Evolutionary conservation across 2,113 vertebrate genomes (phyloP), one percentile per base, ranked within the genome.

Genomic region (Cyphomyrus discorhynchus): DNA sequence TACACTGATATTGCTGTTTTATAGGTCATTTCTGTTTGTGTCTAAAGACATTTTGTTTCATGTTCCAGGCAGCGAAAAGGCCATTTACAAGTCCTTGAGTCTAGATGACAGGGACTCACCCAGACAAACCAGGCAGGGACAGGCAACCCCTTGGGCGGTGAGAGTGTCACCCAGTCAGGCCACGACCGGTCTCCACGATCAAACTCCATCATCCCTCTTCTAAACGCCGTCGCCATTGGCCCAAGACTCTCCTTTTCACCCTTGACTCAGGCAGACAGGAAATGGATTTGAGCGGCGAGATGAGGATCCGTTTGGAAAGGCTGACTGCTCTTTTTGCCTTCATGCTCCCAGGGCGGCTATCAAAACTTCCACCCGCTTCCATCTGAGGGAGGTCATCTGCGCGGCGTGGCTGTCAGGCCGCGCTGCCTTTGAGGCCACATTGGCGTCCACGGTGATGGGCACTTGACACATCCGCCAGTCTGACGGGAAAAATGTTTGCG

Each of bases 361-460:
- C 97, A 96, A 96, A 97, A 95, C 95, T 97, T 96, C 96, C 94
- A 96, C 93, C 94, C 94, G 93, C 94, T 94, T 92, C 92, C 95
- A 93, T 97, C 94, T 96, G 96, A 98, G 94, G 95, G 94, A 96
- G 74, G 95, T 97, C 96, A 99, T 99, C 97, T 95, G 96, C 97
- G 96, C 98, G 98, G 97, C 98, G 97, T 96, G 95, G 94, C 97
- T 99, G 98, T 99, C 98, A 98, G 96, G 97, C 97, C 95, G 96
- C 93, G 93, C 94, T 95, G 95, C 90, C 94, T 96, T 97, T 92
- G 95, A 95, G 93, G 96, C 92, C 93, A 96, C 95, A 94, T 94
- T 94, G 96, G 94, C 96, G 96, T 35, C 27, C 70, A 2, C 31
- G 0, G 15, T 5, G 4, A 15, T 6, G 31, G 70, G 95, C 95